Percentiles rank a stretch among this genome's conserved stretches.
Conservation (phyloP, 1,140 invertebrate species). For the Yoshiicerus persimilis region DNA sequence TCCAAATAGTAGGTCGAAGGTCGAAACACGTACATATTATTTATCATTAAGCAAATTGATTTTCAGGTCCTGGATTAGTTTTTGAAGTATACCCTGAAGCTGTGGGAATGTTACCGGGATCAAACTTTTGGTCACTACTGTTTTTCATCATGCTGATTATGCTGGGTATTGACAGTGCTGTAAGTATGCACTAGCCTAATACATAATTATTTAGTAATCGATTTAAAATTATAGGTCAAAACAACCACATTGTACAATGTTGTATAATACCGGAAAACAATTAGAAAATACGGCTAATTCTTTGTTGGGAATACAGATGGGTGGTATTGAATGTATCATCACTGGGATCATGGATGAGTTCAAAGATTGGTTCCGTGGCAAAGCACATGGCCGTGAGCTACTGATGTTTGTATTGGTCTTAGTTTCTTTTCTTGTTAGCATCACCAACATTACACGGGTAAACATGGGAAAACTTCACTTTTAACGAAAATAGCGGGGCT, state of each 20-base stretch:
- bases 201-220: no score
- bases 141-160: constrained; percentile 94
- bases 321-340: constrained; percentile 72
- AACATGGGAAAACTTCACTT: constrained; percentile 51
- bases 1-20: no score
- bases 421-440: constrained; percentile 72
- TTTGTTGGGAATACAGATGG: not conserved
- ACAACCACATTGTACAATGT: no score
- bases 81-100: constrained; percentile 92
- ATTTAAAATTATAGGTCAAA: no score
- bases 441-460: constrained; percentile 78
- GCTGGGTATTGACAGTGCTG: constrained; percentile 86
- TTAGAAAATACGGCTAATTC: no score
- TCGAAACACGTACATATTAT: no score
- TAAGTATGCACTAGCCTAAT: constrained; percentile 56
- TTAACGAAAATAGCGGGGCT: not conserved
- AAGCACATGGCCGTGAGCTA: constrained; percentile 66
- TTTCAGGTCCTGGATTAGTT: constrained; percentile 76
- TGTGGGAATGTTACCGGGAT: constrained; percentile 79
- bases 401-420: constrained; percentile 71
- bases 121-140: constrained; percentile 83
- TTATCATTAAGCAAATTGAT: not conserved
- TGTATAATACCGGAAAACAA: no score
- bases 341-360: constrained; percentile 79
- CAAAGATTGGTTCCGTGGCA: constrained; percentile 60